phyloP scores from a whole-genome alignment of 2,888 invertebrate species.

The Empis stercorea region DNA sequence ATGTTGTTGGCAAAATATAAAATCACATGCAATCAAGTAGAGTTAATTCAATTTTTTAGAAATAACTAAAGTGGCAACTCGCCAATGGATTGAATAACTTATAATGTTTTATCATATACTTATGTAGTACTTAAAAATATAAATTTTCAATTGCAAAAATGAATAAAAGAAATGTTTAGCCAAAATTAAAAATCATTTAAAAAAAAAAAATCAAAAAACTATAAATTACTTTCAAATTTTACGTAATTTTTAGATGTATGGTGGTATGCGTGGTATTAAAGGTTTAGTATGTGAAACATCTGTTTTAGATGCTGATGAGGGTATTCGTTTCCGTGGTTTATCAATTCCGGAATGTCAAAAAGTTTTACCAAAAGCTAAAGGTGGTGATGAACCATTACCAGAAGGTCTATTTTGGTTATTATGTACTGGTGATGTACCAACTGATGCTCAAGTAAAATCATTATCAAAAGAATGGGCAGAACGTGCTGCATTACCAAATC shows the following conservation, averaged over 20 bases:
- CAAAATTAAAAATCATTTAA: no score
- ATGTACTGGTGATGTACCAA: constrained; percentile 79
- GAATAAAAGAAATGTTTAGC: no score
- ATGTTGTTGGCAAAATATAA: no score
- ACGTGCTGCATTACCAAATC: constrained; percentile 56
- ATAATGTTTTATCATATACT: no score
- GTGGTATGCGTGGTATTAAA: constrained; percentile 89
- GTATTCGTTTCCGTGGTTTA: constrained; percentile 83
- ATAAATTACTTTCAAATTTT: neutral
- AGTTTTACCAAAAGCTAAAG: constrained; percentile 63
- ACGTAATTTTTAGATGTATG: constrained; percentile 47
- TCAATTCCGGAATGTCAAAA: constrained; percentile 89
- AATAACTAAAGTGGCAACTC: no score
- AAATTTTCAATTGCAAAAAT: no score
- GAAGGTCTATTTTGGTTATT: constrained; percentile 93
- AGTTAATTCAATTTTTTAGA: no score
- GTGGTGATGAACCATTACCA: constrained; percentile 74
- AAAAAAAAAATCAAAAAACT: no score
- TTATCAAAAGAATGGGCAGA: constrained; percentile 67
- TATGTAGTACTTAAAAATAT: no score
- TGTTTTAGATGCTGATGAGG: constrained; percentile 83
- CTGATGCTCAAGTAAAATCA: constrained; percentile 57
- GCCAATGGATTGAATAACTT: no score
- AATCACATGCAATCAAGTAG: no score
- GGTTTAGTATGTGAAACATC: constrained; percentile 88